Conservation (phyloP, 2,797 vertebrate species). For the Octomys mimax region DNA sequence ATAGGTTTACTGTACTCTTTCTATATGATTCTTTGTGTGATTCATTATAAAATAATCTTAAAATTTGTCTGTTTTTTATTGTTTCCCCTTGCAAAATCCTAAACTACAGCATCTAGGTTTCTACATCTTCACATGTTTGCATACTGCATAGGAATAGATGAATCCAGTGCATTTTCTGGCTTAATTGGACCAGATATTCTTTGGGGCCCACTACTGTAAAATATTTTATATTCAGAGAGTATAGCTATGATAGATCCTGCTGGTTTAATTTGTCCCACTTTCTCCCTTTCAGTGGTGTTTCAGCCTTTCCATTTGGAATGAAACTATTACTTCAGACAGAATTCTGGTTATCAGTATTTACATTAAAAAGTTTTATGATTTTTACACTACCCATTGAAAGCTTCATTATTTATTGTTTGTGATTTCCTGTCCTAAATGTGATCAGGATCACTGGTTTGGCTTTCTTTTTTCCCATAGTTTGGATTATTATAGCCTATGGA, state of each 20-base stretch:
- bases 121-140: constrained; percentile 94
- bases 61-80: too few species aligned
- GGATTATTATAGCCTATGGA: constrained; percentile 91
- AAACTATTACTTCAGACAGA: constrained; percentile 87
- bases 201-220: constrained; percentile 93
- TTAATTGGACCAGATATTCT: constrained; percentile 95
- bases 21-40: too few species aligned
- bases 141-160: constrained; percentile 86
- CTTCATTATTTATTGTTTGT: constrained; percentile 89
- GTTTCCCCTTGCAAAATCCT: too few species aligned
- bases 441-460: constrained; percentile 91
- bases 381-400: constrained; percentile 89
- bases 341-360: constrained; percentile 89
- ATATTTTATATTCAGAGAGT: constrained; percentile 91
- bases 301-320: constrained; percentile 94
- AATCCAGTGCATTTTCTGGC: constrained; percentile 91
- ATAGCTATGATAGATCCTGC: constrained; percentile 82
- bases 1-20: too few species aligned
- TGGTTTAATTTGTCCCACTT: too few species aligned
- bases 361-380: constrained; percentile 90
- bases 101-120: too few species aligned
- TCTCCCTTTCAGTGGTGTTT: constrained; percentile 91
- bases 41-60: too few species aligned
- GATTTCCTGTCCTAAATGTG: constrained; percentile 91
- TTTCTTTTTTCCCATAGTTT: constrained; percentile 93